Evolutionary conservation across 2,797 vertebrate genomes (phyloP), one percentile per base, ranked within the genome.

Genomic region (Champsocephalus esox): DNA sequence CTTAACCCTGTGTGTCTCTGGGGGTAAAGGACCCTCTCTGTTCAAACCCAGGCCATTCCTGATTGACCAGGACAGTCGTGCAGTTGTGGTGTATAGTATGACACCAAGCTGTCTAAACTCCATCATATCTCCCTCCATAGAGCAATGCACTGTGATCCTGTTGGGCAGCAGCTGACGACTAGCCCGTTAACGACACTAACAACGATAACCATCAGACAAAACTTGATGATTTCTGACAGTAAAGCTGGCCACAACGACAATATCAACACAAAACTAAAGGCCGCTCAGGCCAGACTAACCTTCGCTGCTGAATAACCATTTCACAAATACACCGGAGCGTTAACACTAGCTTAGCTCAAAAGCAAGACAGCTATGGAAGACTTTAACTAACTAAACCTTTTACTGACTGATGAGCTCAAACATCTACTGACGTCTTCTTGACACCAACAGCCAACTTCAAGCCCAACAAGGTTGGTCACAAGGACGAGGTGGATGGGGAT

Each of bases 391-490:
- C 51, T 60, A 1, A 16, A 82, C 69, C 72, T 70, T 49, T 17
- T 10, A 13, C 9, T 7, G 4, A 13, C 1, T 12, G 12, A 0
- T 21, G 28, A 72, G 57, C 62, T 21, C 46, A 43, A 50, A 43
- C 17, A 12, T 14, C 3, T 32, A 4, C 1, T 63, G 49, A 58
- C 45, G 54, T 76, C 55, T 44, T 5, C 19, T 51, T 54, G 66
- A 70, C 73, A 81, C 75, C 5, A 54, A 51, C 41, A 21, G 5
- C 56, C 11, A 82, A 83, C 82, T 85, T 81, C 62, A 43, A 65
- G 59, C 44, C 51, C 70, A 88, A 86, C 88, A 91, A 91, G 92
- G 92, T 92, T 91, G 89, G 73, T 69, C 81, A 70, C 91, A 93
- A 93, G 92, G 92, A 84, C 92, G 85, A 81, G 75, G 76, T 76